These are phyloP conservation scores for Ecdyonurus torrentis DNA, from an alignment of 2,888 invertebrate genomes.

Conservation along the genomic window DNA sequence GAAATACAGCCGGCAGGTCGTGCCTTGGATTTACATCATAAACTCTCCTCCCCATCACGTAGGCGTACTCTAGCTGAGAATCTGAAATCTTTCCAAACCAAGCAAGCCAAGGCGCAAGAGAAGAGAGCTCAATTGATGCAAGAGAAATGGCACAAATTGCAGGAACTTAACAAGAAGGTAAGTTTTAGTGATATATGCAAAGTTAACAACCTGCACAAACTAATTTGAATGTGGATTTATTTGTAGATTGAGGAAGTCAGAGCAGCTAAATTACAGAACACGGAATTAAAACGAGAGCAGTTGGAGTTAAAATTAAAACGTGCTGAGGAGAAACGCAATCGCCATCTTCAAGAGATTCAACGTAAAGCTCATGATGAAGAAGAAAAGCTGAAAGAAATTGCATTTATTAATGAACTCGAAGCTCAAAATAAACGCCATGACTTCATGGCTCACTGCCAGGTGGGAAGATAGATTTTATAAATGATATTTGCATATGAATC, in stretches of 20 bases:
- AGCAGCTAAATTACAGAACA: constrained; percentile 68
- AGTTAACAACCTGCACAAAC: not conserved
- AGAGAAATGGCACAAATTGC: constrained; percentile 68
- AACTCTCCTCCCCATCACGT: constrained; percentile 80
- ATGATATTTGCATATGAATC: not conserved
- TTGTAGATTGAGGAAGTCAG: constrained; percentile 37
- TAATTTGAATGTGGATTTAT: not conserved
- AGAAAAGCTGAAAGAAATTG: constrained; percentile 89
- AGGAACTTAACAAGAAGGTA: constrained; percentile 71
- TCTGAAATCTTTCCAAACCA: constrained; percentile 61
- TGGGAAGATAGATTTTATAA: not conserved
- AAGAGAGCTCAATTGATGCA: constrained; percentile 67
- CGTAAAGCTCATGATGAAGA: constrained; percentile 96
- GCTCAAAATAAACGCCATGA: constrained; percentile 89
- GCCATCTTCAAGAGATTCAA: constrained; percentile 65
- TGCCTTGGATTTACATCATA: constrained; percentile 83
- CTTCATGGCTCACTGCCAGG: constrained; percentile 66
- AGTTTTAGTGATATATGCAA: constrained; percentile 18
- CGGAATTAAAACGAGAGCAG: constrained; percentile 49
- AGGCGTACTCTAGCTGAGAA: constrained; percentile 71
- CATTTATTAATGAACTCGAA: constrained; percentile 90
- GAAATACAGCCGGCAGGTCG: constrained; percentile 83
- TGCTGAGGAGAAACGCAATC: constrained; percentile 80
- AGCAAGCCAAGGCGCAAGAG: constrained; percentile 80
- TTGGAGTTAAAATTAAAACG: constrained; percentile 63